These are phyloP conservation scores for Macaria liturata DNA, from an alignment of 2,888 invertebrate genomes.

Conservation along the genomic window DNA sequence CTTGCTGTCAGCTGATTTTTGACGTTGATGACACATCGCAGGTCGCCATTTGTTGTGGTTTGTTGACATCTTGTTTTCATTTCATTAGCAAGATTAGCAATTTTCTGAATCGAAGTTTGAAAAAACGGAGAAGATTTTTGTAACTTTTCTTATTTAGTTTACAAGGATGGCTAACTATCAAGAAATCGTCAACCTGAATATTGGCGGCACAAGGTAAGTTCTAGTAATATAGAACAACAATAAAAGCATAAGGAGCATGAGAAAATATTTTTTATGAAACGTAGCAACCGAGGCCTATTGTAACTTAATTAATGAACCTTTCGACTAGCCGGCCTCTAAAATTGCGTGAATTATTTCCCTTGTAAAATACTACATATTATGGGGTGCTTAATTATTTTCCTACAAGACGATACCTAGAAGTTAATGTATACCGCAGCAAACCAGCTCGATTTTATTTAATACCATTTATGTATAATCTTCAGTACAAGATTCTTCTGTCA, in stretches of 20 bases:
- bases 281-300: background rate
- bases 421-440: too few species aligned
- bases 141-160: background rate
- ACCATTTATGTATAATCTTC: too few species aligned
- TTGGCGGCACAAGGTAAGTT: constrained; percentile 95
- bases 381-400: too few species aligned
- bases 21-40: constrained; percentile 19
- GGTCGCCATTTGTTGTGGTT: constrained; percentile 33
- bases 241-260: constrained; percentile 1
- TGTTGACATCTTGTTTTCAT: constrained; percentile 42
- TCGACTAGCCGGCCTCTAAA: background rate
- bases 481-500: too few species aligned
- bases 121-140: background rate
- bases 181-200: constrained; percentile 95
- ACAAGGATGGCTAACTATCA: constrained; percentile 76
- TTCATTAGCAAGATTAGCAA: constrained; percentile 11
- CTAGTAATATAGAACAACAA: constrained; percentile 8
- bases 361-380: too few species aligned
- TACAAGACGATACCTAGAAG: too few species aligned
- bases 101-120: constrained; percentile 23
- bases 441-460: too few species aligned
- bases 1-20: constrained; percentile 16
- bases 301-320: background rate
- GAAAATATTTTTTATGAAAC: constrained; percentile 1
- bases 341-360: background rate